Percentiles rank a stretch among this genome's conserved stretches.
These are phyloP conservation scores for Byasa hedistus DNA, from an alignment of 2,888 invertebrate species.

Conservation along the genomic window DNA sequence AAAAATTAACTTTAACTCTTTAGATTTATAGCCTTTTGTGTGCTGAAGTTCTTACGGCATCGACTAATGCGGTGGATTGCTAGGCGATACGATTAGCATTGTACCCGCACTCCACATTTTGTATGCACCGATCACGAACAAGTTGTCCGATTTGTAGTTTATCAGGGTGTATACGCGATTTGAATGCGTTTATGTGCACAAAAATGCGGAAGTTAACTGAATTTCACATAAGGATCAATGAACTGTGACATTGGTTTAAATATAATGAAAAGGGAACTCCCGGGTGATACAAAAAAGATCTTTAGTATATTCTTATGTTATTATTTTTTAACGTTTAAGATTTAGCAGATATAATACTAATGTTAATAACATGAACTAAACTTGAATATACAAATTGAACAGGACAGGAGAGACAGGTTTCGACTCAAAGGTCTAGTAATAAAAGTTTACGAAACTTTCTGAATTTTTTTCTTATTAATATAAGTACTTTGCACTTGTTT, in stretches of 20 bases:
- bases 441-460: too few relatives aligned
- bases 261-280: neutral
- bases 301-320: too few relatives aligned
- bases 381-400: too few relatives aligned
- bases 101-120: constrained; percentile 13
- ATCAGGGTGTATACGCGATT: constrained; percentile 24
- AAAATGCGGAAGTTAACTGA: constrained; percentile 25
- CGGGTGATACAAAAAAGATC: too few relatives aligned
- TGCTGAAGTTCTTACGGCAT: neutral
- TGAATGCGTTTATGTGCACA: constrained; percentile 25
- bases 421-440: too few relatives aligned
- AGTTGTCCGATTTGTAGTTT: constrained; percentile 27
- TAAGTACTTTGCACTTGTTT: too few relatives aligned
- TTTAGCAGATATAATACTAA: too few relatives aligned
- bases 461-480: too few relatives aligned
- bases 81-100: constrained; percentile 23
- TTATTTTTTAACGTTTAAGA: too few relatives aligned
- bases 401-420: too few relatives aligned
- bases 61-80: constrained; percentile 6
- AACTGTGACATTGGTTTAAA: neutral
- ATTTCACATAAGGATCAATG: constrained; percentile 10
- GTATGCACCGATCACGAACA: constrained; percentile 27
- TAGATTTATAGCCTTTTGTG: neutral
- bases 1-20: neutral
- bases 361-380: too few relatives aligned